Conservation (phyloP, 2,888 invertebrate species). For the Agrotis clavis region DNA sequence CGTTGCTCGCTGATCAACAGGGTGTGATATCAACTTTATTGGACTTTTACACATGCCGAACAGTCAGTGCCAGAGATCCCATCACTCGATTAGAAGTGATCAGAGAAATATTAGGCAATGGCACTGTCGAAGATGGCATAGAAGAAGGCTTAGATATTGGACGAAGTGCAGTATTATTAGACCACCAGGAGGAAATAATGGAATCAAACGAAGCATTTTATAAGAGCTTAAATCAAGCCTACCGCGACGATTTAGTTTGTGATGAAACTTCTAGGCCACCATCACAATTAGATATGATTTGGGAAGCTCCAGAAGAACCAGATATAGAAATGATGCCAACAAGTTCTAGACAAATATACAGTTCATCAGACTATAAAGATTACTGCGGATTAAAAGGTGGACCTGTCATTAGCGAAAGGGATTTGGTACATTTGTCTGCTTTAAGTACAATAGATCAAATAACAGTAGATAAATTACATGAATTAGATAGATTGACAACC, state of each 20-base stretch:
- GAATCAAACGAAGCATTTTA: slow-evolving; percentile 97
- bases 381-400: slow-evolving; percentile 93
- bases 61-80: slow-evolving; percentile 89
- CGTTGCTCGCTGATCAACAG: slow-evolving; percentile 96
- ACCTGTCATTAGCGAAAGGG: slow-evolving; percentile 94
- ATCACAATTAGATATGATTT: slow-evolving; percentile 96
- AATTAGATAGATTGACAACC: slow-evolving; percentile 94
- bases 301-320: slow-evolving; percentile 95
- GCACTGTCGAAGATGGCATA: slow-evolving; percentile 92
- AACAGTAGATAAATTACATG: slow-evolving; percentile 94
- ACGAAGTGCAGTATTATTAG: slow-evolving; percentile 82
- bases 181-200: slow-evolving; percentile 88
- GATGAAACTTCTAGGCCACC: slow-evolving; percentile 92
- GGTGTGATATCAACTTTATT: slow-evolving; percentile 97
- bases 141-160: slow-evolving; percentile 93
- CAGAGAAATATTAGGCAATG: slow-evolving; percentile 92
- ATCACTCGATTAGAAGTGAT: slow-evolving; percentile 91
- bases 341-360: slow-evolving; percentile 93
- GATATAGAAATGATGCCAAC: slow-evolving; percentile 91
- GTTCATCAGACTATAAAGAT: slow-evolving; percentile 95
- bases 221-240: slow-evolving; percentile 96
- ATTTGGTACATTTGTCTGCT: slow-evolving; percentile 94
- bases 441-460: slow-evolving; percentile 95
- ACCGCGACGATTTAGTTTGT: slow-evolving; percentile 94
- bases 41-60: slow-evolving; percentile 93